These are phyloP conservation scores for Apostichopus japonicus DNA, from an alignment of 35 echinoderm and acorn worm species.

Conservation along the genomic window DNA sequence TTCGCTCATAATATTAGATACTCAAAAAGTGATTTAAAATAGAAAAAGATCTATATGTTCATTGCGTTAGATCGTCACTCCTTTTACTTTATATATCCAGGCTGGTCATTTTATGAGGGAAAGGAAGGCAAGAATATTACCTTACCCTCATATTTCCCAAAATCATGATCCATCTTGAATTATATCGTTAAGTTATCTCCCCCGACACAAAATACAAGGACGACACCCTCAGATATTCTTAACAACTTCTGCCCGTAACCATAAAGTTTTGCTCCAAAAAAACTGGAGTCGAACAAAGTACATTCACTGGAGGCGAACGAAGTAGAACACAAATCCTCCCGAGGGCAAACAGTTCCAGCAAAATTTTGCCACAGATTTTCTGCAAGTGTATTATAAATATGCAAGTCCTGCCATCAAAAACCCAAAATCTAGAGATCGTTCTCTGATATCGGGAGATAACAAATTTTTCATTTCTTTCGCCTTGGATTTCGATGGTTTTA, in stretches of 20 bases:
- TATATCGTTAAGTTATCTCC: neutral
- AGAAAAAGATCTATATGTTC: too few relatives aligned
- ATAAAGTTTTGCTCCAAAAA: neutral
- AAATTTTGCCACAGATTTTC: neutral
- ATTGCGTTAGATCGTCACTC: too few relatives aligned
- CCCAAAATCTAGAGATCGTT: neutral
- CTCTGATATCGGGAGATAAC: neutral
- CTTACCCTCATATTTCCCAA: neutral
- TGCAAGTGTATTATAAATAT: neutral
- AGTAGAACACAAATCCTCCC: neutral
- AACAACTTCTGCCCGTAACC: neutral
- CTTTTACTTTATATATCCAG: too few relatives aligned
- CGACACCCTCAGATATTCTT: neutral
- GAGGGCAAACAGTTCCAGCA: neutral
- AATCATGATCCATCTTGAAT: neutral
- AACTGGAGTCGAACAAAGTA: neutral
- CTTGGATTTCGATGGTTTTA: neutral
- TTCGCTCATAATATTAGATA: too few relatives aligned
- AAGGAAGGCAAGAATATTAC: neutral
- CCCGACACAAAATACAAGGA: neutral
- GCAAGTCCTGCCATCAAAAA: neutral
- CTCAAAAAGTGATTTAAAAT: too few relatives aligned
- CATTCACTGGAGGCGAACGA: neutral
- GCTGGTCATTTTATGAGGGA: neutral
- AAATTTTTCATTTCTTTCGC: neutral